Evolutionary conservation across 2,797 vertebrate genomes (phyloP).

Genomic region (Coccyzus lansbergi): DNA sequence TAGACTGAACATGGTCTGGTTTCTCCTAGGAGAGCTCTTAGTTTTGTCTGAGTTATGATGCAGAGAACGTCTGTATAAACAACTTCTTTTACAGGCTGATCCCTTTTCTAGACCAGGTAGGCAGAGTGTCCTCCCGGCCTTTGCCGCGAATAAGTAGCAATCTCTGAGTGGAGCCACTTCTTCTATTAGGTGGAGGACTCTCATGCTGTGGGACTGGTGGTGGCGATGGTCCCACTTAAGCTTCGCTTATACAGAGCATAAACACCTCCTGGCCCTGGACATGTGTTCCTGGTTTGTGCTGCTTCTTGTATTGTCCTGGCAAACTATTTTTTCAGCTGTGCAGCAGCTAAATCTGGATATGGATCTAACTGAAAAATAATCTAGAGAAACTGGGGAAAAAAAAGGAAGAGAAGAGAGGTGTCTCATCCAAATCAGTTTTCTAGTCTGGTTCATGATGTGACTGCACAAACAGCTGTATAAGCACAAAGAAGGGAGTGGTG

Average conservation of each 20-base stretch:
- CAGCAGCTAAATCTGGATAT: conserved; percentile 17
- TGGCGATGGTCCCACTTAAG: background rate
- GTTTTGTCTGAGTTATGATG: background rate
- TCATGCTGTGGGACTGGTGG: background rate
- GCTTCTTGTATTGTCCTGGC: conserved; percentile 17
- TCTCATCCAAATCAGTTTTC: conserved; percentile 7
- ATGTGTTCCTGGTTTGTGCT: conserved; percentile 9
- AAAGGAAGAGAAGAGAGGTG: background rate
- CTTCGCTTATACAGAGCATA: background rate
- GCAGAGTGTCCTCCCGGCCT: background rate
- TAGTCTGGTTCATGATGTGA: background rate
- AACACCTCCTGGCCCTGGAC: conserved; percentile 3
- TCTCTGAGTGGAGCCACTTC: background rate
- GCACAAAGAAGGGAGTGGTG: conserved; percentile 56
- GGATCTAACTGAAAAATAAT: conserved; percentile 32
- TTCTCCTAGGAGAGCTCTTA: conserved; percentile 24
- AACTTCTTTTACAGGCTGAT: background rate
- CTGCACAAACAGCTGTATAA: conserved; percentile 43
- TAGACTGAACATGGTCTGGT: background rate
- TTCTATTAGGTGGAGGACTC: accelerated
- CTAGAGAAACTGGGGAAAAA: background rate
- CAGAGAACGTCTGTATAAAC: background rate
- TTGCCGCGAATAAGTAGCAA: background rate
- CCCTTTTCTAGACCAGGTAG: background rate
- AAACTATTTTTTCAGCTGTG: conserved; percentile 61